A percentile compares a stretch with the other conserved stretches of the same genome.
phyloP scores from a whole-genome alignment of 2,113 vertebrate genomes.

The Axis porcinus region DNA sequence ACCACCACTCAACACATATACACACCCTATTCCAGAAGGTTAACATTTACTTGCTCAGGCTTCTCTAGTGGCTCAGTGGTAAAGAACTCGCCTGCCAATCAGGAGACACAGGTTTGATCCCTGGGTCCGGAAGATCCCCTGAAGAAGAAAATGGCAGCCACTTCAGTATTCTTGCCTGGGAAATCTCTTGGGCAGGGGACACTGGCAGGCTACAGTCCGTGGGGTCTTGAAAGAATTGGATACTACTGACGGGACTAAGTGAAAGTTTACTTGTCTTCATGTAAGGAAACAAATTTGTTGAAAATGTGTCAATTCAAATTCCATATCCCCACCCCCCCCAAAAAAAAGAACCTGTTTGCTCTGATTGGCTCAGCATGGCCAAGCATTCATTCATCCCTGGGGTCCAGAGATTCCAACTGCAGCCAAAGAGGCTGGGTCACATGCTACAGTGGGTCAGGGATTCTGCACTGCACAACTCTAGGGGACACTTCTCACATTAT shows the following conservation, averaged over 20 bases:
- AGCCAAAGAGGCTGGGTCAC: rapidly evolving
- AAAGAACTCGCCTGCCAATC: background rate
- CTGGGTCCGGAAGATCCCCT: background rate
- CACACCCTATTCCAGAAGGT: background rate
- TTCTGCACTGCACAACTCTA: background rate
- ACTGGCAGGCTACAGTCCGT: background rate
- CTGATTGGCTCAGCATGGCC: background rate
- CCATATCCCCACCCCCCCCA: background rate
- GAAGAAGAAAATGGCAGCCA: background rate
- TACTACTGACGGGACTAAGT: background rate
- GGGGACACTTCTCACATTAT: background rate
- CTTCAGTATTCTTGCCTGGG: background rate
- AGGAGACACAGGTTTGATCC: background rate
- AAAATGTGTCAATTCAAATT: background rate
- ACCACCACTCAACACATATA: background rate
- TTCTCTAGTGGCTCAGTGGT: background rate
- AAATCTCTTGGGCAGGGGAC: background rate
- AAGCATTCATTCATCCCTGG: background rate
- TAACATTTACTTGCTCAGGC: background rate
- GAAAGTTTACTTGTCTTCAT: background rate
- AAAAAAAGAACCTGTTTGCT: background rate
- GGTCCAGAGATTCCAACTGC: background rate
- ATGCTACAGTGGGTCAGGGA: background rate
- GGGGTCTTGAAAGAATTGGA: background rate
- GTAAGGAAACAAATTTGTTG: background rate